Conservation (phyloP, 2,797 vertebrate genomes). For the Ambastaia sidthimunki region DNA sequence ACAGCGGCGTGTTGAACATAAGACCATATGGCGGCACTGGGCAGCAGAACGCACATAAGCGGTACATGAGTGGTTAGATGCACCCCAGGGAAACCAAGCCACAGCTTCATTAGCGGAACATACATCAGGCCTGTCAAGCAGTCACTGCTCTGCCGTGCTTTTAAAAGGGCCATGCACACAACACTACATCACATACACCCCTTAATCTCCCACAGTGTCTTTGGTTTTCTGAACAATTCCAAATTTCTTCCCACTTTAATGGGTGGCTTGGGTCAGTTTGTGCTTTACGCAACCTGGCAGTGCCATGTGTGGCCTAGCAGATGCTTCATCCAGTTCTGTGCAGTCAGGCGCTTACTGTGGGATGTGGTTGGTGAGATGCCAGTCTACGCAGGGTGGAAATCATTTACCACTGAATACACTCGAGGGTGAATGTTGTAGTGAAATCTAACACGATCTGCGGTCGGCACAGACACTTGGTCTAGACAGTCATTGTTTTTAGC, state of each 20-base stretch:
- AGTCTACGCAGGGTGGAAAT: slow-evolving; percentile 40
- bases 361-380: slow-evolving; percentile 42
- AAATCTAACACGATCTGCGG: slow-evolving; percentile 12
- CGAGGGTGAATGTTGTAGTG: background rate
- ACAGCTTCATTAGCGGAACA: slow-evolving; percentile 50
- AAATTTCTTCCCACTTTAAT: slow-evolving; percentile 30
- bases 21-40: slow-evolving; percentile 49
- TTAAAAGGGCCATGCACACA: background rate
- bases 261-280: background rate
- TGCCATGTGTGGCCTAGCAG: slow-evolving; percentile 17
- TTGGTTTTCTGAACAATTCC: slow-evolving; percentile 1
- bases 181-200: background rate
- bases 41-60: slow-evolving; percentile 39
- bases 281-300: slow-evolving; percentile 19
- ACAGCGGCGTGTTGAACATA: slow-evolving; percentile 22
- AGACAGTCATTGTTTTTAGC: slow-evolving; percentile 28
- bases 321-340: slow-evolving; percentile 37
- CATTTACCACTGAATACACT: slow-evolving; percentile 42
- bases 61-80: slow-evolving; percentile 46
- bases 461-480: slow-evolving; percentile 11
- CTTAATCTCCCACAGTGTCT: slow-evolving; percentile 12
- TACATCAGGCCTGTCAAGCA: slow-evolving; percentile 30
- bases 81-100: slow-evolving; percentile 50
- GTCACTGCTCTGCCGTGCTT: too few relatives aligned
- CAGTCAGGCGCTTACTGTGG: slow-evolving; percentile 46